These are phyloP conservation scores for Subanguina moxae DNA, from an alignment of 1,140 invertebrate genomes.

Conservation along the genomic window DNA sequence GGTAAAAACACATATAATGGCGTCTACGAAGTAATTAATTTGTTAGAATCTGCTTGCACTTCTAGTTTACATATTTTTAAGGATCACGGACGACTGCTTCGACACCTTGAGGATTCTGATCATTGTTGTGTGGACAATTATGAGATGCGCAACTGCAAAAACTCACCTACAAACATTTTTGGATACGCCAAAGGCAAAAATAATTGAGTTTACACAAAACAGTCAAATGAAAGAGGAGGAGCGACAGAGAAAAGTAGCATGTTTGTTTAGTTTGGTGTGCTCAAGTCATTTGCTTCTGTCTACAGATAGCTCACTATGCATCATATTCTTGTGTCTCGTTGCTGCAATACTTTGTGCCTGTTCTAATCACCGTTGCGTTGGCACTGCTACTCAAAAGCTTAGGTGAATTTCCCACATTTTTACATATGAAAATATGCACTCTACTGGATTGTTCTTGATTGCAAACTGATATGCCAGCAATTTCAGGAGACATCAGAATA, in stretches of 20 bases:
- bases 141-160: constrained; percentile 11
- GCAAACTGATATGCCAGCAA: no score
- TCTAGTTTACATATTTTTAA: not conserved
- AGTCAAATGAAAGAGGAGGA: constrained; percentile 21
- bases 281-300: not conserved
- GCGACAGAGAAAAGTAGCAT: constrained; percentile 17
- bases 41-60: not conserved
- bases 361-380: constrained; percentile 26
- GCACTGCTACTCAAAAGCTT: constrained; percentile 23
- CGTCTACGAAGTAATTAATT: not conserved
- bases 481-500: no score
- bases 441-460: no score
- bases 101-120: not conserved
- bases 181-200: constrained; percentile 25
- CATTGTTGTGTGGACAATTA: constrained; percentile 19
- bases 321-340: constrained; percentile 31
- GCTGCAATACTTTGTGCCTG: constrained; percentile 31
- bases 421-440: no score
- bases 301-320: constrained; percentile 27
- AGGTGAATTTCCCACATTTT: no score
- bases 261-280: not conserved
- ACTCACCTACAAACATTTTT: constrained; percentile 34
- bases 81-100: not conserved
- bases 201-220: constrained; percentile 9
- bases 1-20: not conserved